Conservation (phyloP, 2,113 vertebrate genomes). For the Dipodomys stephensi region DNA sequence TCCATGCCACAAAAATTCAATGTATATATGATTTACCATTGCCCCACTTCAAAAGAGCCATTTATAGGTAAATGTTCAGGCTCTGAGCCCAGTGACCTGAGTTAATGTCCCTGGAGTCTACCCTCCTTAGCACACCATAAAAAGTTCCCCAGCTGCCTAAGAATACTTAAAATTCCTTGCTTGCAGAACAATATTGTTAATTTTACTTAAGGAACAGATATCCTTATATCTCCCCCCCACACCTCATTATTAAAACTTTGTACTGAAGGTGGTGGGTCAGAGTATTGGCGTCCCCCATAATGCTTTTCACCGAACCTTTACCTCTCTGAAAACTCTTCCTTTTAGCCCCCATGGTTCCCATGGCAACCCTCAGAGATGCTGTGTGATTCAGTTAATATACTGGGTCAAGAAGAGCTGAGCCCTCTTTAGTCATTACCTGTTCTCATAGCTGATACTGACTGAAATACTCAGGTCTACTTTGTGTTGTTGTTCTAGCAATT, state of each 20-base stretch:
- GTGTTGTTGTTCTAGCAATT: not conserved
- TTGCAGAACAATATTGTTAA: not conserved
- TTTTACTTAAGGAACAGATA: not conserved
- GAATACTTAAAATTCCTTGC: not conserved
- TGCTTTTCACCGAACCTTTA: not conserved
- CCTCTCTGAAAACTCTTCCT: not conserved
- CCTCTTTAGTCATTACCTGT: not conserved
- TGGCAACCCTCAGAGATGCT: not conserved
- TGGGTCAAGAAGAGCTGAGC: not conserved
- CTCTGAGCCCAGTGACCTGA: slow-evolving; percentile 27
- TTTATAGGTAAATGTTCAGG: slow-evolving; percentile 35
- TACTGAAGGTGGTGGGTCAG: not conserved
- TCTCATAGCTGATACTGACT: not conserved
- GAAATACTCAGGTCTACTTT: not conserved
- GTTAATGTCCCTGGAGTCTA: not conserved
- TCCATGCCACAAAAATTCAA: not conserved
- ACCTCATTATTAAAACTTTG: not conserved
- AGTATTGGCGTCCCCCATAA: no score
- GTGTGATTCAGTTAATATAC: not conserved
- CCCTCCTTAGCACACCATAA: not conserved
- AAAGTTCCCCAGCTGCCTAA: not conserved
- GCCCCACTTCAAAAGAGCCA: not conserved
- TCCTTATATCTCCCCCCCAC: not conserved
- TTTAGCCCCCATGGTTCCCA: not conserved
- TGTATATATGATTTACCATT: not conserved